phyloP scores from a whole-genome alignment of 1,140 invertebrate species.

The Lasioglossum albipes region DNA sequence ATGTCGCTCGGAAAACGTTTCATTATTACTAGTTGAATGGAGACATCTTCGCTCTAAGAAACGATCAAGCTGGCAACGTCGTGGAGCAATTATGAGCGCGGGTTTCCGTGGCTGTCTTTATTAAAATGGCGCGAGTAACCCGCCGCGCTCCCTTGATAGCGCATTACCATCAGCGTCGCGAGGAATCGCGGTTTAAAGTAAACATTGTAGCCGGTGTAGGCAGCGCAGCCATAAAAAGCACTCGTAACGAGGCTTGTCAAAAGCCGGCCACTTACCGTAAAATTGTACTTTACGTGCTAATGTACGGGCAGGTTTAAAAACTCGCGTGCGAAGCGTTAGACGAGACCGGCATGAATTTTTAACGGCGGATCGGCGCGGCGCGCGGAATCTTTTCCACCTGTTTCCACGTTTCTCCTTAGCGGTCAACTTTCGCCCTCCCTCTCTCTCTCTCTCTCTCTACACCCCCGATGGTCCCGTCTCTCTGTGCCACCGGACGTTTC shows the following conservation, averaged over 20 bases:
- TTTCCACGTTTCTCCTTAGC: too few species aligned
- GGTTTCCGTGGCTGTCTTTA: neutral
- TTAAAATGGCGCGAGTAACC: conserved; percentile 8
- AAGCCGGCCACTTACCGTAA: conserved; percentile 49
- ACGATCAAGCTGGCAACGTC: too few species aligned
- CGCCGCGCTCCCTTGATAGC: conserved; percentile 8
- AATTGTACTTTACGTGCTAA: conserved; percentile 48
- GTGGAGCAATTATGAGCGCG: too few species aligned
- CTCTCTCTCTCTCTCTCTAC: too few species aligned
- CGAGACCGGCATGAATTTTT: conserved; percentile 46
- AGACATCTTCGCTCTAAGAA: too few species aligned
- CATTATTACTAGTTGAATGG: too few species aligned
- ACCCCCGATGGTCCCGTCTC: too few species aligned
- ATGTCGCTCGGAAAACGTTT: too few species aligned
- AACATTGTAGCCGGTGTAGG: neutral
- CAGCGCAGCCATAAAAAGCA: neutral
- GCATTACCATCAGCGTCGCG: neutral
- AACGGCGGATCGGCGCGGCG: conserved; percentile 27
- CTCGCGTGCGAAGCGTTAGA: conserved; percentile 28
- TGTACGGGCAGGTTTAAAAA: conserved; percentile 27
- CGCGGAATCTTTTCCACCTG: too few species aligned
- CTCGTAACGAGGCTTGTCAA: conserved; percentile 17
- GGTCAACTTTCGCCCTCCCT: neutral
- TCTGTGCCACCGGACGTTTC: conserved; percentile 9
- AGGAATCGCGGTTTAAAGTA: conserved; percentile 6